Evolutionary conservation across 2,113 vertebrate genomes (phyloP).

Genomic region (Caranx melampygus): DNA sequence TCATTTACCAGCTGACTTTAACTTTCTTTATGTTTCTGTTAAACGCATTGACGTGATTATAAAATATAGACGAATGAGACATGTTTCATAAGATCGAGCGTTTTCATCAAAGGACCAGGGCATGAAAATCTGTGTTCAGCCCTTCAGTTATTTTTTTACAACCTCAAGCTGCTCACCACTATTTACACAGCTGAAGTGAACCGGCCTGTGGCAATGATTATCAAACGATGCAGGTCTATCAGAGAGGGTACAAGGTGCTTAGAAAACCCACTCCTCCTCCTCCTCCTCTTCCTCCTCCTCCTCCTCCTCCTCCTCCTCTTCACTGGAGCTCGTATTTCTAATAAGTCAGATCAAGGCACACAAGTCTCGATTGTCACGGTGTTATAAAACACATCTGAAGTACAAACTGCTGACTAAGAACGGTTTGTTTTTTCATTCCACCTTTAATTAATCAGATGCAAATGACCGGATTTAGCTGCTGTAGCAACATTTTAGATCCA

Average conservation of each 20-base stretch:
- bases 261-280: constrained; percentile 8
- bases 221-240: constrained; percentile 34
- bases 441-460: not conserved
- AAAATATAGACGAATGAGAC: not conserved
- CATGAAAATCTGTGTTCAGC: not conserved
- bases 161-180: constrained; percentile 10
- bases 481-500: not conserved
- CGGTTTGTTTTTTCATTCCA: not conserved
- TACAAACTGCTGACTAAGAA: not conserved
- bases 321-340: not conserved
- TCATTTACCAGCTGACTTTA: not conserved
- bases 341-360: constrained; percentile 7
- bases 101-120: not conserved
- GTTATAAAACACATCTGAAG: constrained; percentile 1
- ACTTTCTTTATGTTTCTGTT: too few relatives aligned
- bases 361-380: not conserved
- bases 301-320: not conserved
- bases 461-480: not conserved
- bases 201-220: constrained; percentile 10
- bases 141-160: not conserved
- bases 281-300: too few relatives aligned
- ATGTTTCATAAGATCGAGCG: not conserved
- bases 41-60: not conserved
- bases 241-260: constrained; percentile 39
- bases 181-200: constrained; percentile 25